phyloP scores from a whole-genome alignment of 2,888 invertebrate genomes.

The Patella depressa region DNA sequence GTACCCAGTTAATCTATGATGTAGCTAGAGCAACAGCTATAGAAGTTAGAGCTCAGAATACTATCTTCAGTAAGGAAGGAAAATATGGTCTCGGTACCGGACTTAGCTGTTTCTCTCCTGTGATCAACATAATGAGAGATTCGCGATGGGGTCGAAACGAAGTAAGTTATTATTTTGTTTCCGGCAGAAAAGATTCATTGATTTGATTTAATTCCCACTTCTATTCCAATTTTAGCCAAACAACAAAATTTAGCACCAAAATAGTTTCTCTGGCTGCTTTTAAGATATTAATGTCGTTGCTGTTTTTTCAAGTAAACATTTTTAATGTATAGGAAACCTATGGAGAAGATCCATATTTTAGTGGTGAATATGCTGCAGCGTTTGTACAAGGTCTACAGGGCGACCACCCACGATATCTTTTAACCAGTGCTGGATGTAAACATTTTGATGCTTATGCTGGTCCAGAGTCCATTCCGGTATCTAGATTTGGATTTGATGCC shows the following conservation, averaged over 20 bases:
- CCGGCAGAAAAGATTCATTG: too few species aligned
- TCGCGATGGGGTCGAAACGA: conserved; percentile 68
- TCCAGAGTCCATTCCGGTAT: conserved; percentile 59
- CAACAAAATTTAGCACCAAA: too few species aligned
- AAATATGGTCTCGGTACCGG: too few species aligned
- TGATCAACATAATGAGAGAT: conserved; percentile 61
- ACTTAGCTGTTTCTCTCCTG: conserved; percentile 28
- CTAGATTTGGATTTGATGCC: conserved; percentile 50
- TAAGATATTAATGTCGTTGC: too few species aligned
- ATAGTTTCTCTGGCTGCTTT: too few species aligned
- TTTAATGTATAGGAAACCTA: conserved; percentile 58
- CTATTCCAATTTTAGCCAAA: too few species aligned
- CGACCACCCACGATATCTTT: conserved; percentile 54
- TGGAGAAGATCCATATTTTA: conserved; percentile 66
- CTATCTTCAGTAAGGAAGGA: too few species aligned
- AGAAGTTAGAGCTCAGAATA: too few species aligned
- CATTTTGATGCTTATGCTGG: conserved; percentile 65
- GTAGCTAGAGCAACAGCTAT: too few species aligned
- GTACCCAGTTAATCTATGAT: too few species aligned
- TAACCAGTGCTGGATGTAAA: conserved; percentile 65
- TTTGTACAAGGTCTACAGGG: conserved; percentile 66
- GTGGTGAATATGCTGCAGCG: conserved; percentile 47
- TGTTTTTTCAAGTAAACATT: too few species aligned
- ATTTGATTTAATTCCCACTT: too few species aligned
- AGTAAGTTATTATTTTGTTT: conserved; percentile 36